These are phyloP conservation scores for Montipora cactus DNA, from an alignment of 64 coral and sea anemone species.

Conservation along the genomic window DNA sequence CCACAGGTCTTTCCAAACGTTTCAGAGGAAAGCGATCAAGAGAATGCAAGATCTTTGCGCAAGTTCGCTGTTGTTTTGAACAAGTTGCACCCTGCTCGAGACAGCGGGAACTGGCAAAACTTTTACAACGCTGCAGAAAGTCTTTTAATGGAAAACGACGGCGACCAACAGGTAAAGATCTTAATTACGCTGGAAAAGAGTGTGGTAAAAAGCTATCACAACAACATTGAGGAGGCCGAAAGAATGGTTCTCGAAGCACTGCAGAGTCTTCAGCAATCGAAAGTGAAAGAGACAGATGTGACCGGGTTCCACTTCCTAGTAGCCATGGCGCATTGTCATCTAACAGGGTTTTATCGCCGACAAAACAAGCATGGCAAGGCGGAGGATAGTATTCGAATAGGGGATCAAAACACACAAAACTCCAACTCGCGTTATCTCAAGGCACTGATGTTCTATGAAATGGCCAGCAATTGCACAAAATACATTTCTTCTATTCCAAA, in stretches of 20 bases:
- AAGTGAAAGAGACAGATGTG: neutral
- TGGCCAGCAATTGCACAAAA: constrained; percentile 60
- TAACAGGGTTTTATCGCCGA: constrained; percentile 65
- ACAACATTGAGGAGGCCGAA: constrained; percentile 4
- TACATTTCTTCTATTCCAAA: constrained; percentile 3
- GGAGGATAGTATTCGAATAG: neutral
- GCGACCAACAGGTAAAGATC: neutral
- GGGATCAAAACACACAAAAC: constrained; percentile 10
- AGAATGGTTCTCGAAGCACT: constrained; percentile 1
- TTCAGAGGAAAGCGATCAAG: neutral
- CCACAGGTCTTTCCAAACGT: neutral
- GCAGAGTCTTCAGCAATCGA: neutral
- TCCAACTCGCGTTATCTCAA: constrained; percentile 33
- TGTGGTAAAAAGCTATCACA: constrained; percentile 31
- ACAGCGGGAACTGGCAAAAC: constrained; percentile 31
- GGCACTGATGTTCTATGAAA: constrained; percentile 60
- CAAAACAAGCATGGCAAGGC: constrained; percentile 49
- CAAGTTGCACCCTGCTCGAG: constrained; percentile 53
- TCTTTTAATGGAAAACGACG: neutral
- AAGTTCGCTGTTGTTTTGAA: constrained; percentile 4
- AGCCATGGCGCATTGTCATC: constrained; percentile 23
- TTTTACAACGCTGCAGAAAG: neutral
- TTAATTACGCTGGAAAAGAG: constrained; percentile 54
- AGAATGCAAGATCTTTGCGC: neutral
- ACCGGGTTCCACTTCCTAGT: neutral